Percentiles rank a stretch among this genome's conserved stretches.
These are phyloP conservation scores for Galeopterus variegatus DNA, from an alignment of 2,113 vertebrate species.

Conservation along the genomic window DNA sequence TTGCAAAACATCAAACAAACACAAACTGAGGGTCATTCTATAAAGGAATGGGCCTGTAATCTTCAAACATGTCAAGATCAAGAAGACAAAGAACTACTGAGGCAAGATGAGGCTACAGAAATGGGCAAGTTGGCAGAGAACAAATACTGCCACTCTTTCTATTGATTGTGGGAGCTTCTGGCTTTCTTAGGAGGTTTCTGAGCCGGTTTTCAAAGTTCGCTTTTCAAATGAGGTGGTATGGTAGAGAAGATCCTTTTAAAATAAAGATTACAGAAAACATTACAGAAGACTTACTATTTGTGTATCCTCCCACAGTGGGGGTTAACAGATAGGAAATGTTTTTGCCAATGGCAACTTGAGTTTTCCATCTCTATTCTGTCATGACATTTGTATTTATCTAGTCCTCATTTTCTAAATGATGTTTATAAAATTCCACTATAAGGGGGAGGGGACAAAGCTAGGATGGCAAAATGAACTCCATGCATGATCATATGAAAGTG, in stretches of 20 bases:
- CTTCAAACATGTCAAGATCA: background rate
- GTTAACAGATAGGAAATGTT: background rate
- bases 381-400: background rate
- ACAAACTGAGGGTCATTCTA: background rate
- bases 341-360: background rate
- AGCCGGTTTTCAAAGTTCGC: background rate
- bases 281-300: background rate
- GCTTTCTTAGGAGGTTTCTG: background rate
- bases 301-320: background rate
- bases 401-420: background rate
- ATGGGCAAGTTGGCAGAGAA: background rate
- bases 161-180: background rate
- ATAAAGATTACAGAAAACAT: background rate
- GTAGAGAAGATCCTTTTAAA: background rate
- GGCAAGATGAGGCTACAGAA: too few relatives aligned
- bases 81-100: background rate
- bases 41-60: background rate
- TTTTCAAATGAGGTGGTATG: background rate
- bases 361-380: background rate
- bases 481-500: background rate
- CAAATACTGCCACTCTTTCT: background rate
- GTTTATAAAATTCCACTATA: conserved; percentile 1
- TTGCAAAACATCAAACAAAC: background rate
- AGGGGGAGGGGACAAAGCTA: background rate
- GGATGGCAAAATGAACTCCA: conserved; percentile 37